Evolutionary conservation across 2,888 invertebrate genomes (phyloP).

Genomic region (Pristionchus entomophagus): DNA sequence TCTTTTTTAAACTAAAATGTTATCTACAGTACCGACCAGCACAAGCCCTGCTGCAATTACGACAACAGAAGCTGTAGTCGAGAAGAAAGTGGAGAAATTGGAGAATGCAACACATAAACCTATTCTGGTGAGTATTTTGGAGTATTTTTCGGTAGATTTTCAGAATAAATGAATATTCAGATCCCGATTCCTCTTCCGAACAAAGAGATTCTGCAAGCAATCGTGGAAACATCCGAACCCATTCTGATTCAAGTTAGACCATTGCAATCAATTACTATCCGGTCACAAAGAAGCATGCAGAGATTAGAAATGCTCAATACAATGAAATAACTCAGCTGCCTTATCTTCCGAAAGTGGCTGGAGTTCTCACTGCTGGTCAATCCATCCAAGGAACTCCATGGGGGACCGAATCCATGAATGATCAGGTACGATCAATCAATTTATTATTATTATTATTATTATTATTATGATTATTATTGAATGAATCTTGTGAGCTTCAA

Average conservation of each 20-base stretch:
- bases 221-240: slow-evolving; percentile 20
- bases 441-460: no score
- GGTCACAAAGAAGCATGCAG: no score
- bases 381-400: not conserved
- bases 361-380: not conserved
- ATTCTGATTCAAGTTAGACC: slow-evolving; percentile 2
- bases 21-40: no score
- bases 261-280: not conserved
- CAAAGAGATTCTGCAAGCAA: not conserved
- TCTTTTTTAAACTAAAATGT: no score
- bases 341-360: not conserved
- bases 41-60: not conserved
- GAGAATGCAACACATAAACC: not conserved
- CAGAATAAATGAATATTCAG: not conserved
- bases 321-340: not conserved
- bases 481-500: no score
- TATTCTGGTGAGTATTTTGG: not conserved
- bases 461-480: no score
- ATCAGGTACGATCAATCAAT: not conserved
- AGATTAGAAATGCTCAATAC: no score
- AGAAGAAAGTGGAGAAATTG: not conserved
- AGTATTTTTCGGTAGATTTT: no score
- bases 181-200: slow-evolving; percentile 21
- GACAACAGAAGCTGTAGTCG: not conserved
- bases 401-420: not conserved